These are phyloP conservation scores for Halictus ligatus DNA, from an alignment of 2,888 invertebrate genomes.

Conservation along the genomic window DNA sequence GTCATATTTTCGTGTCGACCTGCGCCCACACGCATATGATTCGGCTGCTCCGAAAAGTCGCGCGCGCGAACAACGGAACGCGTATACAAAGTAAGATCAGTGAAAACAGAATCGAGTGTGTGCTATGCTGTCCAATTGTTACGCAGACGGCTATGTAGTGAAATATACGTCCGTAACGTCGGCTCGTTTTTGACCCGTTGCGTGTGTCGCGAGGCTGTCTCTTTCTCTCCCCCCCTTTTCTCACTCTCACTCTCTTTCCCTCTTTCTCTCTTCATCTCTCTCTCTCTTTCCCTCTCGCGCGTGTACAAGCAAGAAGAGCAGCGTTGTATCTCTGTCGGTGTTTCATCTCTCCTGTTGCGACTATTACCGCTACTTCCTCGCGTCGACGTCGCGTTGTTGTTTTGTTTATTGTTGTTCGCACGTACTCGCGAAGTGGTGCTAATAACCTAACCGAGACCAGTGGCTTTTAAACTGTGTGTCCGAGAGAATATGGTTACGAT, in stretches of 20 bases:
- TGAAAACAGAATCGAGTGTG: slow-evolving; percentile 54
- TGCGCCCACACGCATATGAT: slow-evolving; percentile 37
- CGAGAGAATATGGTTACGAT: slow-evolving; percentile 80
- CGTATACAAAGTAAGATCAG: slow-evolving; percentile 50
- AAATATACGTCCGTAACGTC: slow-evolving; percentile 34
- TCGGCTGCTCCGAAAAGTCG: slow-evolving; percentile 43
- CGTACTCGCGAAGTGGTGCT: slow-evolving; percentile 65
- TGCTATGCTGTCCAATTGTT: slow-evolving; percentile 46
- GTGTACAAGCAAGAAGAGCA: slow-evolving; percentile 5
- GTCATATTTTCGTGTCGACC: slow-evolving; percentile 14
- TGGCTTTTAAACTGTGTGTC: slow-evolving; percentile 40
- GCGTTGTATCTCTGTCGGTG: neutral
- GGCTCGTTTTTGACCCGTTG: slow-evolving; percentile 26
- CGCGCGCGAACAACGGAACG: slow-evolving; percentile 53
- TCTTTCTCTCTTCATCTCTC: neutral
- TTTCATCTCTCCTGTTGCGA: slow-evolving; percentile 21
- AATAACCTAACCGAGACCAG: slow-evolving; percentile 46
- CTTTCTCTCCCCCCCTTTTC: neutral
- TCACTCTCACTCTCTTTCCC: neutral
- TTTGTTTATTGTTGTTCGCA: slow-evolving; percentile 64
- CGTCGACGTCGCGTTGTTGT: slow-evolving; percentile 57
- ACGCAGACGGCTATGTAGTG: slow-evolving; percentile 47
- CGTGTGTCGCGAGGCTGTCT: neutral
- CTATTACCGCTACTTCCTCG: slow-evolving; percentile 39
- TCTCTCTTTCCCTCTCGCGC: neutral